Conservation (phyloP, 2,797 vertebrate genomes). For the Agapornis canus region DNA sequence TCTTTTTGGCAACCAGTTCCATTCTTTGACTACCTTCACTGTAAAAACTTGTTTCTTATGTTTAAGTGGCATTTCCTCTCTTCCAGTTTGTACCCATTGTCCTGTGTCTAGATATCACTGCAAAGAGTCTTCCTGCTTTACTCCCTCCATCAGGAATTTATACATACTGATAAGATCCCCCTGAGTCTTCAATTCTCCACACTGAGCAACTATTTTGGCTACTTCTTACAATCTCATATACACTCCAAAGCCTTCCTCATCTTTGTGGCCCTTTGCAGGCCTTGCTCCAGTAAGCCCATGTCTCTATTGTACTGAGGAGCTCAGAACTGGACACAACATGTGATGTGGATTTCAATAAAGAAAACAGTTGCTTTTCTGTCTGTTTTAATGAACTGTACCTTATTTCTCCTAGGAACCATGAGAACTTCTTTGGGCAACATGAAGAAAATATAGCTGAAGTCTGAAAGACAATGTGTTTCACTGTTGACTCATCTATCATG, state of each 20-base stretch:
- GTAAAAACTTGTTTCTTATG: background rate
- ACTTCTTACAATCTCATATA: background rate
- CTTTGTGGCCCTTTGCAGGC: background rate
- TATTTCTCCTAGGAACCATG: conserved; percentile 10
- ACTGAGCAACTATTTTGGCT: background rate
- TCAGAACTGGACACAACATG: background rate
- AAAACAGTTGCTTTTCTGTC: background rate
- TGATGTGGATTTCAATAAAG: background rate
- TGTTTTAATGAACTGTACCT: background rate
- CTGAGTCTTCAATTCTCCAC: background rate
- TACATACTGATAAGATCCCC: background rate
- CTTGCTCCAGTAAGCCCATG: background rate
- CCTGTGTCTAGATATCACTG: background rate
- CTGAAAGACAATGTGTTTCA: background rate
- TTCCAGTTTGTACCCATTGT: background rate
- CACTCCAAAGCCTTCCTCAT: background rate
- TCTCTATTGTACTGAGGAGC: background rate
- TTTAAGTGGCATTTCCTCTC: background rate
- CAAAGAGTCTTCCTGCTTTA: background rate
- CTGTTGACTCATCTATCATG: background rate
- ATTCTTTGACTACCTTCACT: background rate
- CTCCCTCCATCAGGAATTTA: fast-evolving
- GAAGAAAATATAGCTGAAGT: background rate
- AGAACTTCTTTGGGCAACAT: background rate
- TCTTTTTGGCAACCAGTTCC: background rate